Evolutionary conservation across 2,888 invertebrate species (phyloP).

Genomic region (Euplagia quadripunctaria): DNA sequence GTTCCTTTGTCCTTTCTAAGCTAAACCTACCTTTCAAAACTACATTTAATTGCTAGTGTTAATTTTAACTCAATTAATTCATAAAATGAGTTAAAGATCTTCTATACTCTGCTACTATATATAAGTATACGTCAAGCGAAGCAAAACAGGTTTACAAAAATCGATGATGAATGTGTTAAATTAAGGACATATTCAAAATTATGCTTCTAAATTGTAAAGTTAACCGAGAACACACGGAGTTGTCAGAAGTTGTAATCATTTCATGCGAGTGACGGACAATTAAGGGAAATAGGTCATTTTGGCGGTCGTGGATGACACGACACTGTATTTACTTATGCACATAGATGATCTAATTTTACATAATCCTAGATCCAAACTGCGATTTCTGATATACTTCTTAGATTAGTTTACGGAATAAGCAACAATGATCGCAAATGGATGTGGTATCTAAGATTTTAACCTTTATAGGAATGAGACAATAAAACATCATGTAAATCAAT

Average conservation of each 20-base stretch:
- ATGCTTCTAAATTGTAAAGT: conserved; percentile 13
- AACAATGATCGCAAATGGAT: not conserved
- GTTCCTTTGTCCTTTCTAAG: not conserved
- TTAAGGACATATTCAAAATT: conserved; percentile 1
- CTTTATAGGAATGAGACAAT: too few species aligned
- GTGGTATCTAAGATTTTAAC: too few species aligned
- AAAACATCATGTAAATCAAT: too few species aligned
- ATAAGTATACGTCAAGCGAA: not conserved
- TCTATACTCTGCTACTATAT: too few species aligned
- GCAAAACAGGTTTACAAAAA: not conserved
- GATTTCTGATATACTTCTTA: not conserved
- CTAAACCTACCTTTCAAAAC: not conserved
- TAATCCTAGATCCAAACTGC: not conserved
- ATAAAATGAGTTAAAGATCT: too few species aligned
- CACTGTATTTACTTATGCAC: conserved; percentile 18
- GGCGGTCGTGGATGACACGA: conserved; percentile 9
- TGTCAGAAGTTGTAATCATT: conserved; percentile 18
- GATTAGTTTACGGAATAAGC: not conserved
- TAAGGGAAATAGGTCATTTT: conserved; percentile 27
- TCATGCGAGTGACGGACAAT: conserved; percentile 22
- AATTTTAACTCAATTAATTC: not conserved
- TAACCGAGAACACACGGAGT: conserved; percentile 2
- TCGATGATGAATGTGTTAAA: not conserved
- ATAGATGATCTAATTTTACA: conserved; percentile 12
- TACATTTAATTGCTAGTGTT: not conserved